Evolutionary conservation across 1,140 invertebrate genomes (phyloP).

Genomic region (Cydia amplana): DNA sequence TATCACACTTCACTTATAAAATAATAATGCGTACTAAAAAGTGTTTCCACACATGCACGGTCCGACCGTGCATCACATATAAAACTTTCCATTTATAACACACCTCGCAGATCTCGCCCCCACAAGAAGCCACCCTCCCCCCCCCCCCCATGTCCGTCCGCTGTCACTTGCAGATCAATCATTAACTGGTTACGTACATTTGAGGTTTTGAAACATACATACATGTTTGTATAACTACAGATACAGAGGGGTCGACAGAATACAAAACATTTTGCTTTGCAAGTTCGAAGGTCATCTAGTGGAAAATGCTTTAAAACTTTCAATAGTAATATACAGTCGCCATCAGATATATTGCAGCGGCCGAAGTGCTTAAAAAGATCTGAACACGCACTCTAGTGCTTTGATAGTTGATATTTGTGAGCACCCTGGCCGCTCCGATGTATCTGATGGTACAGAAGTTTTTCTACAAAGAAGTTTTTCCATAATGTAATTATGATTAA

Average conservation of each 20-base stretch:
- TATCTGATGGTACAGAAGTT: too few species aligned
- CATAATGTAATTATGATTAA: neutral
- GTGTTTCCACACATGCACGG: neutral
- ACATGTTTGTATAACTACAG: neutral
- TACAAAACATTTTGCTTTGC: neutral
- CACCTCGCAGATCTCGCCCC: neutral
- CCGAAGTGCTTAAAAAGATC: too few species aligned
- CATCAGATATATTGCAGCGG: too few species aligned
- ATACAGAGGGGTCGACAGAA: neutral
- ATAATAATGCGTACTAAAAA: neutral
- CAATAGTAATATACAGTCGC: neutral
- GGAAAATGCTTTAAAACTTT: neutral
- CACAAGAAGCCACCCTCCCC: neutral
- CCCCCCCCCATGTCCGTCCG: neutral
- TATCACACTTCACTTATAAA: too few species aligned
- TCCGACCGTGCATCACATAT: slow-evolving; percentile 4
- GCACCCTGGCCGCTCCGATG: too few species aligned
- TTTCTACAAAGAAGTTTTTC: neutral
- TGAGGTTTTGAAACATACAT: neutral
- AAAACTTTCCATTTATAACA: slow-evolving; percentile 14
- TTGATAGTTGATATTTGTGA: too few species aligned
- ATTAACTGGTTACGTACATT: slow-evolving; percentile 11
- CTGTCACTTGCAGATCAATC: slow-evolving; percentile 17
- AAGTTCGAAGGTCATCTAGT: neutral
- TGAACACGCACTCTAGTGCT: too few species aligned